Conservation (phyloP, 2,113 vertebrate species). For the Aix galericulata region DNA sequence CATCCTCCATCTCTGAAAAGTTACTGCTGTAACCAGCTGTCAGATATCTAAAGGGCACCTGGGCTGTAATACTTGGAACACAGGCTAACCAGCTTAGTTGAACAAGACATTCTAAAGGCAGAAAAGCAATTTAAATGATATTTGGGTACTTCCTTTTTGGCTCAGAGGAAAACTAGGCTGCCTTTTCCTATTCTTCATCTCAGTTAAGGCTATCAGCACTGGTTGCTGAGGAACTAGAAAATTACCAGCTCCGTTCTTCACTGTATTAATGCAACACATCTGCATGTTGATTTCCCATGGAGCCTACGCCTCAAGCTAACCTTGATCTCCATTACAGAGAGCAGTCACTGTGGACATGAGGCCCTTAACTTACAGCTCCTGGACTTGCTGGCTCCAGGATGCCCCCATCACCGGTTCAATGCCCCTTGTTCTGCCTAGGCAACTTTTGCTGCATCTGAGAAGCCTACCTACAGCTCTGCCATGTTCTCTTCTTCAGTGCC, state of each 20-base stretch:
- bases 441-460: background rate
- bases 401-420: background rate
- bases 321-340: background rate
- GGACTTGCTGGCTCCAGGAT: background rate
- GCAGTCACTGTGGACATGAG: background rate
- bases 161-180: background rate
- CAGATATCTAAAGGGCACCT: background rate
- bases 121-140: background rate
- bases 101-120: background rate
- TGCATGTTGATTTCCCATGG: background rate
- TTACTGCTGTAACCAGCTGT: background rate
- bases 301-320: background rate
- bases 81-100: background rate
- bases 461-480: background rate
- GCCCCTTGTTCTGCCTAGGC: background rate
- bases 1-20: background rate
- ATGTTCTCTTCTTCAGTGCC: background rate
- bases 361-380: background rate
- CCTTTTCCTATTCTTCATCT: background rate
- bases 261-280: background rate
- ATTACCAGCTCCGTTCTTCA: background rate
- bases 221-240: background rate
- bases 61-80: background rate
- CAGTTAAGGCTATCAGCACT: background rate
- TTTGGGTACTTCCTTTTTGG: background rate